phyloP scores from a whole-genome alignment of 2,113 vertebrate species.

The Agelaius phoeniceus region DNA sequence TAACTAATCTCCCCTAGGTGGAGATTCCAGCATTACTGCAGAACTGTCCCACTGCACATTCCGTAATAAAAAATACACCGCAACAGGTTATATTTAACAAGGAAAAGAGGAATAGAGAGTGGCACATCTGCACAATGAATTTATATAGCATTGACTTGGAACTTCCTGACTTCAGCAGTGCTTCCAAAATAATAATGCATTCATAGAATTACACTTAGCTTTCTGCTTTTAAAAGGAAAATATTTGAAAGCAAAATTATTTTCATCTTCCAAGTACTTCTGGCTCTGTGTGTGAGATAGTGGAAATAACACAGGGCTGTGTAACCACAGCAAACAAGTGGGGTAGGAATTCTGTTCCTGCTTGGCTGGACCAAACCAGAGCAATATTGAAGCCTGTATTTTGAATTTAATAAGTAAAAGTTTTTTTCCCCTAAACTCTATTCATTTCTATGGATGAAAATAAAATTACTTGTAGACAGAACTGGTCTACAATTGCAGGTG shows the following conservation, averaged over 20 bases:
- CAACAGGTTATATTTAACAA: constrained; percentile 51
- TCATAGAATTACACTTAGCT: constrained; percentile 46
- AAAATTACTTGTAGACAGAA: not conserved
- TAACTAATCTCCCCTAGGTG: not conserved
- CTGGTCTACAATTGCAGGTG: not conserved
- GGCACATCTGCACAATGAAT: constrained; percentile 58
- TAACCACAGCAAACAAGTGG: constrained; percentile 62
- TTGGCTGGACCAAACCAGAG: not conserved
- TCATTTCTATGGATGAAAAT: constrained; percentile 22
- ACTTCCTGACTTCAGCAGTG: constrained; percentile 58
- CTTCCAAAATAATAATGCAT: constrained; percentile 50
- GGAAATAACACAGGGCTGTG: constrained; percentile 38
- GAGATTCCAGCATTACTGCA: constrained; percentile 6
- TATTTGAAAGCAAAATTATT: constrained; percentile 60
- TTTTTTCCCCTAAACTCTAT: not conserved
- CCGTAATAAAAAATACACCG: not conserved
- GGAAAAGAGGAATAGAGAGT: constrained; percentile 46
- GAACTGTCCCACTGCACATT: not conserved
- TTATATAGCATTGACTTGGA: constrained; percentile 51
- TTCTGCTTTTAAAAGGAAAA: constrained; percentile 58
- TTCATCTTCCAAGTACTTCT: constrained; percentile 62
- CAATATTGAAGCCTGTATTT: not conserved
- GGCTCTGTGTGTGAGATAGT: constrained; percentile 51
- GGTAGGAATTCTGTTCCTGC: constrained; percentile 39
- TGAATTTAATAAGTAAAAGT: not conserved